Evolutionary conservation across 2,797 vertebrate genomes (phyloP).

Genomic region (Gymnodraco acuticeps): DNA sequence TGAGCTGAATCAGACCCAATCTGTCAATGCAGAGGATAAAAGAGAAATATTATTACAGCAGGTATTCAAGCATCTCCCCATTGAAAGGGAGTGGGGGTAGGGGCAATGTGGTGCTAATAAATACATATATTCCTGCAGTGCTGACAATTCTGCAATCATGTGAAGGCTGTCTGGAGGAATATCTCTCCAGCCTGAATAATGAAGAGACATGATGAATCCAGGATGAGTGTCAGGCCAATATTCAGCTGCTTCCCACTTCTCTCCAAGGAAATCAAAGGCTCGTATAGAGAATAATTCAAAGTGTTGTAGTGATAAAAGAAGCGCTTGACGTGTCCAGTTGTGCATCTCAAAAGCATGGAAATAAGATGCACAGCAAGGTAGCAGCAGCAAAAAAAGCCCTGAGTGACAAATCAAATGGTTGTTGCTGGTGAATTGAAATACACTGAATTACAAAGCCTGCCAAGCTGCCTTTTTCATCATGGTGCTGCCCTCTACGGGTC

Average conservation of each 20-base stretch:
- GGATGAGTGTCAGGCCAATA: slow-evolving; percentile 31
- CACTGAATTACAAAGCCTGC: slow-evolving; percentile 49
- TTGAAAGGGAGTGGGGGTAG: background rate
- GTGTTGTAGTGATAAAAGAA: slow-evolving; percentile 21
- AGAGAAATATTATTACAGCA: background rate
- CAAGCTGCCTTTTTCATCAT: slow-evolving; percentile 74
- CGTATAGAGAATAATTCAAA: background rate
- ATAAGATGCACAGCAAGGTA: slow-evolving; percentile 7
- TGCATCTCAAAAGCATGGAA: slow-evolving; percentile 45
- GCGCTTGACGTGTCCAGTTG: slow-evolving; percentile 26
- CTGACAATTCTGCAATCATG: slow-evolving; percentile 8
- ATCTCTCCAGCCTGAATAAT: slow-evolving; percentile 32
- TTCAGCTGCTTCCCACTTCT: slow-evolving; percentile 3
- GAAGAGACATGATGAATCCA: slow-evolving; percentile 33
- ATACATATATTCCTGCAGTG: slow-evolving; percentile 13
- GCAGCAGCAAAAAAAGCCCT: slow-evolving; percentile 3
- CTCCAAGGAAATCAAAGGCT: slow-evolving; percentile 35
- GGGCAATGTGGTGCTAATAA: slow-evolving; percentile 34
- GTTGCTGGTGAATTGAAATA: slow-evolving; percentile 44
- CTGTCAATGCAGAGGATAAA: background rate
- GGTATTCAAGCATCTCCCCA: background rate
- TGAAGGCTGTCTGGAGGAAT: slow-evolving; percentile 30
- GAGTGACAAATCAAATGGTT: slow-evolving; percentile 67
- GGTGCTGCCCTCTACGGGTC: slow-evolving; percentile 87
- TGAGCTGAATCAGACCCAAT: background rate